A percentile compares a stretch with the other conserved stretches of the same genome.
These are phyloP conservation scores for Lithophane leautieri DNA, from an alignment of 2,888 invertebrate species.

Conservation along the genomic window DNA sequence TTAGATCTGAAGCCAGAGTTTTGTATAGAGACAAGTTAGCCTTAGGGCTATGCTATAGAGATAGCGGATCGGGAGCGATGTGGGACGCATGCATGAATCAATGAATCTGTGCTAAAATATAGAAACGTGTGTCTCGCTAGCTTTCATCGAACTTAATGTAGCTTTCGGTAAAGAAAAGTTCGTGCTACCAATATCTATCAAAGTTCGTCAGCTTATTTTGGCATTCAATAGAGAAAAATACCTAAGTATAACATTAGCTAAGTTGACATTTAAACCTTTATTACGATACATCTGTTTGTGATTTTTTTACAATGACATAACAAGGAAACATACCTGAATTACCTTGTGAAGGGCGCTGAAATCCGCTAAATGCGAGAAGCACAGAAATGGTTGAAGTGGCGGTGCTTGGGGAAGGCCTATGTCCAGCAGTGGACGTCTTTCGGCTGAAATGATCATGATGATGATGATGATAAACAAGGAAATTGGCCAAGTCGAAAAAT, in stretches of 20 bases:
- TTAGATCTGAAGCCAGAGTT: slow-evolving; percentile 48
- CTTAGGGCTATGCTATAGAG: slow-evolving; percentile 6
- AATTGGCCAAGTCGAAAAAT: background rate
- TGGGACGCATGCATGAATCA: background rate
- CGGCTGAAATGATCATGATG: too few relatives aligned
- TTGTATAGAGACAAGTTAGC: slow-evolving; percentile 41
- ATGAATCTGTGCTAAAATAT: background rate
- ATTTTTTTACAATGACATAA: background rate
- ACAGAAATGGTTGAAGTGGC: too few relatives aligned
- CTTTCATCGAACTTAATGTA: background rate
- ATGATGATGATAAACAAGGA: background rate
- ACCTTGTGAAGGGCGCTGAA: too few relatives aligned
- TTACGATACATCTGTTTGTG: background rate
- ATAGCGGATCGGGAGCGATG: background rate
- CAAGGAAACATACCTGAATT: background rate
- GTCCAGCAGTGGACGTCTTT: too few relatives aligned
- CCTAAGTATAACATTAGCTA: too few relatives aligned
- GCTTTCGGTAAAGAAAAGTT: background rate
- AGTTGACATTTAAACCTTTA: background rate
- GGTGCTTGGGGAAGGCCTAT: too few relatives aligned
- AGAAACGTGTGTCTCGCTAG: background rate
- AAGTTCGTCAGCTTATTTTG: background rate
- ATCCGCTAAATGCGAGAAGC: too few relatives aligned
- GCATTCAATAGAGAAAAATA: background rate
- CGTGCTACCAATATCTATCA: background rate